Evolutionary conservation across 2,113 vertebrate species (phyloP), one percentile per base, ranked within the genome.

Genomic region (Leucoraja erinaceus): DNA sequence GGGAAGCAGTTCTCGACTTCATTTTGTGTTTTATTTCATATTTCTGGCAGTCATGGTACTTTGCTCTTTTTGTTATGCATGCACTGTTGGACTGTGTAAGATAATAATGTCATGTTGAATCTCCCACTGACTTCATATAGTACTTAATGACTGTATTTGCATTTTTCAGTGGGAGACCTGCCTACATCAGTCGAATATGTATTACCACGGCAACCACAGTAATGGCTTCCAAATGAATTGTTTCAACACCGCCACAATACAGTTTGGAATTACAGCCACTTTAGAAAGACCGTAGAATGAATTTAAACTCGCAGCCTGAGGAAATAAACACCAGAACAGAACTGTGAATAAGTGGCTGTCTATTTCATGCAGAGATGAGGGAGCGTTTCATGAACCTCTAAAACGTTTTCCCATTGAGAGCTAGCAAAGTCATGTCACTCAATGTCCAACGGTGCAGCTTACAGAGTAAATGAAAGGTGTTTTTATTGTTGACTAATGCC

Each of bases 131-230:
- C 81, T 84, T 59, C 81, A 28, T 56, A 61, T 61, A 56, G 10
- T 61, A n/a, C 81, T 84, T 84, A 84, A 84, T 84, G 81, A 61
- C 25, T n/a, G 54, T 59, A 61, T 84, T 84, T 84, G 47, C 81
- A 84, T 84, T 10, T 84, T 56, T 84, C 81, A 14, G 54, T 61
- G 81, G 25, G 81, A 84, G 81, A 61, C 56, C 25, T 28, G 54
- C 47, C 25, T 28, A 14, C 25, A 14, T 84, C 56, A 61, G 56
- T 84, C 61, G 81, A 84, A 84, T 84, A 84, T 84, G 81, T 56
- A n/a, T 61, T n/a, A 14, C 22, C 54, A 56, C 81, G 12, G 56
- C 81, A 9, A 10, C 25, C 56, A 28, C 5, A 84, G 28, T 61
- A 12, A 61, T 61, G 81, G 9, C 56, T 61, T 84, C 4, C 28